Conservation (phyloP, 2,888 invertebrate species). For the Craniophora ligustri region DNA sequence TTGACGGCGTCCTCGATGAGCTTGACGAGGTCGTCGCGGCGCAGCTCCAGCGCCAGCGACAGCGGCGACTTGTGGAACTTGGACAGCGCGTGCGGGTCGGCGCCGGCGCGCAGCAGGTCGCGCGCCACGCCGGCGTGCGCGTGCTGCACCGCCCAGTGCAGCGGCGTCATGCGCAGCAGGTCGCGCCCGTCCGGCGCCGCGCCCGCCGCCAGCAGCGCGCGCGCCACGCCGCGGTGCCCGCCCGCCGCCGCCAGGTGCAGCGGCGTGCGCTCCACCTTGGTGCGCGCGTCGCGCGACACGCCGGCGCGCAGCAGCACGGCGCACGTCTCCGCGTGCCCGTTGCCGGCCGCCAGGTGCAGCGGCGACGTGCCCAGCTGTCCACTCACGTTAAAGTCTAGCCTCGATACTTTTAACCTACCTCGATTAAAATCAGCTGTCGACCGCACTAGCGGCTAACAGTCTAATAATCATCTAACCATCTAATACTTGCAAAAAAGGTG, state of each 20-base stretch:
- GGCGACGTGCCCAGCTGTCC: constrained; percentile 95
- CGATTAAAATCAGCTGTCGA: no score
- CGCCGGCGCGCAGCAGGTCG: constrained; percentile 92
- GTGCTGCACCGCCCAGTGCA: constrained; percentile 98
- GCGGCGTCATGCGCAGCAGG: constrained; percentile 92
- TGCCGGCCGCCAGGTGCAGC: constrained; percentile 94
- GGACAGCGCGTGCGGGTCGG: constrained; percentile 88
- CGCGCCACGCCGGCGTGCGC: constrained; percentile 90
- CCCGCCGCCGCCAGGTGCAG: constrained; percentile 95
- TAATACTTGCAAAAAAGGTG: no score
- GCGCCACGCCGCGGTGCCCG: constrained; percentile 93
- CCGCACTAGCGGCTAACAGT: no score
- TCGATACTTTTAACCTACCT: no score
- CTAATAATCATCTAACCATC: no score
- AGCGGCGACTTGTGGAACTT: constrained; percentile 77
- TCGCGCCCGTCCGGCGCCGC: constrained; percentile 73
- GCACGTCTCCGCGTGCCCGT: constrained; percentile 93
- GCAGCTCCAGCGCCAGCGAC: constrained; percentile 56
- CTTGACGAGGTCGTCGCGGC: constrained; percentile 44
- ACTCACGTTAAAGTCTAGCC: no score
- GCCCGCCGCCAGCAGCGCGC: constrained; percentile 89
- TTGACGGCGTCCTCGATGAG: constrained; percentile 61
- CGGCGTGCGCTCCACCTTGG: constrained; percentile 96
- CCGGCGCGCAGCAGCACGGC: constrained; percentile 95
- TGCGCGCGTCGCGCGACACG: constrained; percentile 95